Base-by-base conservation (phyloP, 2,888 invertebrate species). In the Parnassius mnemosyne region DNA sequence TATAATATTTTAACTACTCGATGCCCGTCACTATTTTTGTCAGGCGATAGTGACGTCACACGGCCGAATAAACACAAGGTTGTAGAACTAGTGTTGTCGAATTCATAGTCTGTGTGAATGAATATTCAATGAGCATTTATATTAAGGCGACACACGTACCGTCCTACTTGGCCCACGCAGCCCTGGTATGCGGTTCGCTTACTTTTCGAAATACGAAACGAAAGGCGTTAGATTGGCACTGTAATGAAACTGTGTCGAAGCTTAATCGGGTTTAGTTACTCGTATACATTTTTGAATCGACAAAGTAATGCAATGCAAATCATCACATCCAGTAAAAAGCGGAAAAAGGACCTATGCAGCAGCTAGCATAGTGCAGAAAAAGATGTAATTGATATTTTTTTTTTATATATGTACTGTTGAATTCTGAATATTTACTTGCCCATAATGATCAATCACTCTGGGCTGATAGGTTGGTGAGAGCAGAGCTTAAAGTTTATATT, bases 41-140 rank as follows among this genome's bases (percentile, higher is more conserved):
- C 57, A 10, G 11, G 46, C 43, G 53, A 57, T 42, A 25, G 34
- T 51, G 58, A 63, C 63, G 63, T 63, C 58, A 63, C 11, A 10
- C 46, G 34, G 55, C 59, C 55, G 55, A 63, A 62, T 57, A 64
- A 63, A 65, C 63, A 68, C 65, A 71, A 68, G 64, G 66, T 60
- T 60, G 60, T 61, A 52, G 43, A 59, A 52, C 50, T 50, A 66
- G 63, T 61, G 61, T 57, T 61, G 57, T 62, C 62, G 65, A 66
- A 60, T 58, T 59, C 51, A 63, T 60, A 66, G 59, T 64, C 68
- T 65, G 71, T 66, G 59, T 63, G 65, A 73, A 75, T 80, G 80
- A 82, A 86, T 87, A 86, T 84, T 78, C 81, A 83, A 81, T 80
- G 64, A 71, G 69, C 73, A 76, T 74, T 69, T 71, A 73, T 78